Conservation (phyloP, 2,113 vertebrate genomes). For the Thomomys bottae region DNA sequence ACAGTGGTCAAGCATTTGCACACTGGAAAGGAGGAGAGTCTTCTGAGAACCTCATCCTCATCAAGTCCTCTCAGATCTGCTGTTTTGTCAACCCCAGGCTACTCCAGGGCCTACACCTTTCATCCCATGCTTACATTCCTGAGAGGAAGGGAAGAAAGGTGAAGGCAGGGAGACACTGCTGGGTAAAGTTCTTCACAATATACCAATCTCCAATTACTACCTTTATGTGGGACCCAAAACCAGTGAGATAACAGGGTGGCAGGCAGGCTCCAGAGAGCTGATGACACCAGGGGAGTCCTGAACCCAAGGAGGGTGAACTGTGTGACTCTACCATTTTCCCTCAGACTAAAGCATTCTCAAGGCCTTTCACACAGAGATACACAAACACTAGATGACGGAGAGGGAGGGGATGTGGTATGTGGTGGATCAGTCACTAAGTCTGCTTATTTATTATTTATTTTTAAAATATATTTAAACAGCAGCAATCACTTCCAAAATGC, state of each 20-base stretch:
- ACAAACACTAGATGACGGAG: neutral
- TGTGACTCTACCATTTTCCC: neutral
- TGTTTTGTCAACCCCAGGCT: neutral
- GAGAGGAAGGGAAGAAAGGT: too few relatives aligned
- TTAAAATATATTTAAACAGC: slow-evolving; percentile 85
- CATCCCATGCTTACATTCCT: neutral
- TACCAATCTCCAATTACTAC: neutral
- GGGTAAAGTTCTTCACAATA: neutral
- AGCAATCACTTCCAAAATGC: slow-evolving; percentile 82
- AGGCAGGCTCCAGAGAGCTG: neutral
- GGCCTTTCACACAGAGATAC: neutral
- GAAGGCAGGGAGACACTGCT: too few relatives aligned
- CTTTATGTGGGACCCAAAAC: neutral
- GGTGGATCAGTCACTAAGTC: slow-evolving; percentile 65
- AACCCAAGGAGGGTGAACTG: neutral
- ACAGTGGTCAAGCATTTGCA: neutral
- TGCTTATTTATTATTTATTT: slow-evolving; percentile 81
- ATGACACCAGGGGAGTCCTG: neutral
- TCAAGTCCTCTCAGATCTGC: neutral
- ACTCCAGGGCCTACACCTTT: neutral
- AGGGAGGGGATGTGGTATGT: neutral
- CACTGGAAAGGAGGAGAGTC: neutral
- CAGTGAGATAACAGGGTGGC: neutral
- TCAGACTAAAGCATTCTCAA: neutral
- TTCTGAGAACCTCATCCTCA: neutral